Conservation (phyloP, 2,797 vertebrate species). For the Centroberyx gerrardi region DNA sequence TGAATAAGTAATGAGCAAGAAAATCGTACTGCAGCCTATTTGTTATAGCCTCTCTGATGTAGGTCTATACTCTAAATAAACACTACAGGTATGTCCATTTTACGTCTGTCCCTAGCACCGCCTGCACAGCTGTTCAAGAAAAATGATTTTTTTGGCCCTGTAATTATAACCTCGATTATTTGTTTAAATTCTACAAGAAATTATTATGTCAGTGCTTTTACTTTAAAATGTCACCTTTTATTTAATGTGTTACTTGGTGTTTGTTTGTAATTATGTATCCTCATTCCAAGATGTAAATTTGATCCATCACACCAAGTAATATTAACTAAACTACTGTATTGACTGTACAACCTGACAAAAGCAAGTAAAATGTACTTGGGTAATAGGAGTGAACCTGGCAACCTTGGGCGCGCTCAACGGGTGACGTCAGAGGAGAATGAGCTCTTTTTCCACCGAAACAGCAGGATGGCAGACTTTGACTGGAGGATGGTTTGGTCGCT, state of each 20-base stretch:
- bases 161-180: conserved; percentile 1
- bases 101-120: too few relatives aligned
- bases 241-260: conserved; percentile 1
- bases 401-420: too few relatives aligned
- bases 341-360: not conserved
- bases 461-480: too few relatives aligned
- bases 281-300: not conserved
- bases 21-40: too few relatives aligned
- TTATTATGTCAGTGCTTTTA: not conserved
- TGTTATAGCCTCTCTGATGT: too few relatives aligned
- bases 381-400: not conserved
- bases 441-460: too few relatives aligned
- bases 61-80: too few relatives aligned
- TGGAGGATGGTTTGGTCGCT: too few relatives aligned
- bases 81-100: too few relatives aligned
- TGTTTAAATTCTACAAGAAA: not conserved
- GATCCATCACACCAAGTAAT: not conserved
- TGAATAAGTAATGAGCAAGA: too few relatives aligned
- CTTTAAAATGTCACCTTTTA: not conserved
- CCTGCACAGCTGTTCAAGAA: too few relatives aligned
- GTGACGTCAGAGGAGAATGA: too few relatives aligned
- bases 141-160: conserved; percentile 3
- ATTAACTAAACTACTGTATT: conserved; percentile 2
- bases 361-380: not conserved
- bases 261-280: conserved; percentile 4